Evolutionary conservation across 92 coral and sea anemone species (phyloP), one percentile per base, ranked within the genome.

Genomic region (Paragorgia papillata): DNA sequence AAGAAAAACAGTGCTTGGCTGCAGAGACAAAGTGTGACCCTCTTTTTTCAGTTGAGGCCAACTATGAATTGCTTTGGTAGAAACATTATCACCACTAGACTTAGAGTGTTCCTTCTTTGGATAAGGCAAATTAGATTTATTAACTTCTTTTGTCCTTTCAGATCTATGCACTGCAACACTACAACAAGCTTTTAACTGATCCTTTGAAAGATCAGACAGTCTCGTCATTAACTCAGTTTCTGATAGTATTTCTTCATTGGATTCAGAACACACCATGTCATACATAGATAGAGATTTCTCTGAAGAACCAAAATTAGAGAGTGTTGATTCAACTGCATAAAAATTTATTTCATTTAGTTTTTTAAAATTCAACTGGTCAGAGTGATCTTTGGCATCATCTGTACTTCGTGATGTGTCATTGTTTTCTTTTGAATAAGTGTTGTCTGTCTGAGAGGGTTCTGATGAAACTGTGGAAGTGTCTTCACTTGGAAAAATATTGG

Each of bases 1-100:
- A 69, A 83, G 76, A 66, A 76, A 83, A 27, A 83, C 62, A 61
- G 87, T 83, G 51, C 24, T 44, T 3, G 64, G 78, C 53, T 71
- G 62, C 57, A 53, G 15, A 21, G 62, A 19, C 17, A 41, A 29
- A 49, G 41, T 15, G 1, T 51, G 57, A 17, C 10, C 43, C 4
- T 71, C 78, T 30, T 30, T 55, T 57, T 43, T 54, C n/a, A 71
- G 35, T 20, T 71, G 63, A 5, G 78, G 17, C 78, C 78, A 71
- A 71, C 50, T 51, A 55, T 71, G 63, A 24, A 71, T 71, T 30
- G 48, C 18, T 55, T 39, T 71, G 22, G 49, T 39, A 21, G 62
- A 71, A 1, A 57, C 62, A 22, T 21, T 15, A 34, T 54, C 54
- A 29, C 64, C 29, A 33, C 31, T 31, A 24, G 54, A 20, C 20